These are phyloP conservation scores for Dendrolimus punctatus DNA, from an alignment of 1,140 invertebrate species.

Conservation along the genomic window DNA sequence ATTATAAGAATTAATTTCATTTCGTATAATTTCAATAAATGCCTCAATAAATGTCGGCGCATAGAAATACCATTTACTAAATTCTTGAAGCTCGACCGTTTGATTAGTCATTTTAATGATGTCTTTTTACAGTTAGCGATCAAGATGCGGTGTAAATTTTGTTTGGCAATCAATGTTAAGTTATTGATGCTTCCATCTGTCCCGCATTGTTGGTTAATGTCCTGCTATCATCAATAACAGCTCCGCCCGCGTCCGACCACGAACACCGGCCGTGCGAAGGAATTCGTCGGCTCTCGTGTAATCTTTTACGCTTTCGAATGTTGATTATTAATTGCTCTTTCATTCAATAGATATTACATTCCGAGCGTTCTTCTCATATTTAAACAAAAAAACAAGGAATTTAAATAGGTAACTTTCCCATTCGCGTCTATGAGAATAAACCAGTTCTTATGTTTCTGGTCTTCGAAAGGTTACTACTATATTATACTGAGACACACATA, in stretches of 20 bases:
- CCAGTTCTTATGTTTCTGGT: no score
- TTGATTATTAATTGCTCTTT: conserved; percentile 47
- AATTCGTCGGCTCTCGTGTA: conserved; percentile 37
- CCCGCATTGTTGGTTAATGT: conserved; percentile 23
- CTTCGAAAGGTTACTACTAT: no score
- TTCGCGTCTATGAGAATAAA: background rate
- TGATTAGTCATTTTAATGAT: conserved; percentile 54
- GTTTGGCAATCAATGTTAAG: conserved; percentile 31
- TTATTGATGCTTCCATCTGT: conserved; percentile 37
- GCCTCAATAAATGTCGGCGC: conserved; percentile 22
- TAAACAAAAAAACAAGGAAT: conserved; percentile 6
- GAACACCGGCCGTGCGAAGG: conserved; percentile 13
- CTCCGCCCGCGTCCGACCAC: conserved; percentile 3
- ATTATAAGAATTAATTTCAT: conserved; percentile 39
- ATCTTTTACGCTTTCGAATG: conserved; percentile 46
- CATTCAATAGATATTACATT: conserved; percentile 40
- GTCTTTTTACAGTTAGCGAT: conserved; percentile 47
- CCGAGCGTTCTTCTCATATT: conserved; percentile 28
- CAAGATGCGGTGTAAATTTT: conserved; percentile 45
- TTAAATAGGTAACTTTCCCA: conserved; percentile 1
- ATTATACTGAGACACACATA: no score
- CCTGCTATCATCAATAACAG: conserved; percentile 19
- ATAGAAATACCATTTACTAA: conserved; percentile 47
- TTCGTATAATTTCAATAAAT: conserved; percentile 50
- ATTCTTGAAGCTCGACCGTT: conserved; percentile 48